Evolutionary conservation across 2,113 vertebrate species (phyloP), one percentile per base, ranked within the genome.

Genomic region (Rhinopomastus cyanomelas): DNA sequence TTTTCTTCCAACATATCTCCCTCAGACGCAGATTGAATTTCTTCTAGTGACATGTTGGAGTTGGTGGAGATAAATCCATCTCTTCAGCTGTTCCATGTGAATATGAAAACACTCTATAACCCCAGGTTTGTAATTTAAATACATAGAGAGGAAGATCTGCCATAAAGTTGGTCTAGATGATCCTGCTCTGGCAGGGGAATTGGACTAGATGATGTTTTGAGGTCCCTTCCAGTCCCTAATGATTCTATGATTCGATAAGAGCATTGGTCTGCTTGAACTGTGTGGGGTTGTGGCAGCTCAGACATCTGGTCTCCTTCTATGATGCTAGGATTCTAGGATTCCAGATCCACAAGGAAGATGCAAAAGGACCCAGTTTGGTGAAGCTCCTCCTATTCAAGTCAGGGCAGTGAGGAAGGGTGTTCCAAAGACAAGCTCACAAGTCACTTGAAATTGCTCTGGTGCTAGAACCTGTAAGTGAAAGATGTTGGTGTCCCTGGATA

Each of bases 361-460:
- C 34, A 30, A 27, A 51, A 46, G 55, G 49, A 22, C 1, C 6
- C 16, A 16, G 0, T 32, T 32, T 59, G 49, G 10, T 68, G 59
- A 39, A 8, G 53, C 22, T 81, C 16, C 4, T 27, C 25, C 6
- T 6, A 0, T 8, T 30, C 3, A 12, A 19, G 15, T 39, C 73
- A 32, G 2, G 5, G n/a, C 19, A 4, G 0, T 0, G 32, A 68
- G 27, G 73, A 56, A 57, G 48, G 49, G n/a, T 6, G 19, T 27
- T 51, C 39, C 18, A n/a, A 51, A 85, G 37, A 62, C 79, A 55
- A 44, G 17, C 10, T 46, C 44, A n/a, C 34, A 56, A 77, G 29
- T 12, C 8, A 11, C 18, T 55, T 10, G 11, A 30, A n/a, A 57
- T 75, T 81, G 48, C 25, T n/a, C 23, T 16, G 26, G 5, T 25